Evolutionary conservation across 2,888 invertebrate species (phyloP), one percentile per base, ranked within the genome.

Genomic region (Campaea margaritaria): DNA sequence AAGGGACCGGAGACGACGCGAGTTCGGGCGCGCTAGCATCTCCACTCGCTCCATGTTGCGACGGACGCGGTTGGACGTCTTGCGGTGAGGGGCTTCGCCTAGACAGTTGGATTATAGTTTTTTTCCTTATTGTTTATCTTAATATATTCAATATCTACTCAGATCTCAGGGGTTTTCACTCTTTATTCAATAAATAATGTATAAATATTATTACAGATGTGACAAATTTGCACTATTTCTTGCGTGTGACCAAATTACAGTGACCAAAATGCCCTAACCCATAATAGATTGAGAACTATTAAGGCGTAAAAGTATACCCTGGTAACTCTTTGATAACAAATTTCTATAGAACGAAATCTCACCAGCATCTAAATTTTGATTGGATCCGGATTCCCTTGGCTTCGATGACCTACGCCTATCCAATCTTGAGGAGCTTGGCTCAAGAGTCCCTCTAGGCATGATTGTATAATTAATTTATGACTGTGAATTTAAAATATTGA

Each of bases 21-120:
- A 82, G 11, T 84, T 89, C 0, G 94, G 94, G 4, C 92, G 85
- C 0, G 94, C 92, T 1, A 94, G 75, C 84, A 91, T 86, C 55
- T 93, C 93, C 11, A 93, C 86, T 16, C 94, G 81, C 58, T 90
- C 89, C 82, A 84, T 79, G 52, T 83, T 83, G 2, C 83, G 84
- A 0, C 84, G 83, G 41, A 69, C 38, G 1, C 83, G 81, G 0
- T 76, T 62, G 0, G 78, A 62, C 27, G 70, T 46, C 55, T 69
- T 73, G 39, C 71, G 72, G 16, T 57, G 62, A 8, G 54, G 54
- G 8, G 12, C 53, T 9, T 62, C 64, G 39, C 28, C 58, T 58
- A 12, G n/a, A 36, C 31, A 31, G 7, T 7, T 31, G 31, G 31
- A 31, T 1, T 2, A 21, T 21, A n/a, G n/a, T n/a, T n/a, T n/a